phyloP scores from a whole-genome alignment of 2,797 vertebrate genomes.

The Thripadectes ignobilis region DNA sequence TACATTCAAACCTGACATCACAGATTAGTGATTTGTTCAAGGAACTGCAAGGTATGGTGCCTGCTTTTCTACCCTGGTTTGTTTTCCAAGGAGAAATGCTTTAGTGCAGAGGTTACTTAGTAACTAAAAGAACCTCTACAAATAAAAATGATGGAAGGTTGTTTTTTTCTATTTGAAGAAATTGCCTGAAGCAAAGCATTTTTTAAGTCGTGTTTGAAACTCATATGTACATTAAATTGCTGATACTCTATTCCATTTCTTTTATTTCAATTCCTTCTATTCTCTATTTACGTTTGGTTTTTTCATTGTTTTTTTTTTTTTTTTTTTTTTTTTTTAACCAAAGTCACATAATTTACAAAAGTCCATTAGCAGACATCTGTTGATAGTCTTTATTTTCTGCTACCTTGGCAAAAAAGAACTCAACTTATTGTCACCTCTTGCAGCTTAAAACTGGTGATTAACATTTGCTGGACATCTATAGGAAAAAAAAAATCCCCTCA shows the following conservation, averaged over 20 bases:
- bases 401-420: neutral
- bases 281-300: neutral
- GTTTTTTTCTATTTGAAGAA: constrained; percentile 4
- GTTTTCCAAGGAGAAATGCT: neutral
- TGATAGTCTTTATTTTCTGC: neutral
- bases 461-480: neutral
- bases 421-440: constrained; percentile 5
- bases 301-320: neutral
- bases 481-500: neutral
- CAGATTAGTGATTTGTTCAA: neutral
- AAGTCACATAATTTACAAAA: neutral
- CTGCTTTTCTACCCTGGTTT: neutral
- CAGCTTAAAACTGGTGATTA: neutral
- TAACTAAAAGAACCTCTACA: neutral
- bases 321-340: neutral
- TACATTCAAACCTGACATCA: neutral
- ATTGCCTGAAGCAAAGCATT: neutral
- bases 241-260: neutral
- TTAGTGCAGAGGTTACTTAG: neutral
- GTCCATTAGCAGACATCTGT: constrained; percentile 7
- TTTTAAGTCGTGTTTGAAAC: neutral
- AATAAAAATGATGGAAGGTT: constrained; percentile 1
- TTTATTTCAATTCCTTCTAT: neutral
- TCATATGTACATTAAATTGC: neutral
- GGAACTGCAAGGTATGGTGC: neutral